Conservation (phyloP, 1,140 invertebrate species). For the Macrostomum lignano region DNA sequence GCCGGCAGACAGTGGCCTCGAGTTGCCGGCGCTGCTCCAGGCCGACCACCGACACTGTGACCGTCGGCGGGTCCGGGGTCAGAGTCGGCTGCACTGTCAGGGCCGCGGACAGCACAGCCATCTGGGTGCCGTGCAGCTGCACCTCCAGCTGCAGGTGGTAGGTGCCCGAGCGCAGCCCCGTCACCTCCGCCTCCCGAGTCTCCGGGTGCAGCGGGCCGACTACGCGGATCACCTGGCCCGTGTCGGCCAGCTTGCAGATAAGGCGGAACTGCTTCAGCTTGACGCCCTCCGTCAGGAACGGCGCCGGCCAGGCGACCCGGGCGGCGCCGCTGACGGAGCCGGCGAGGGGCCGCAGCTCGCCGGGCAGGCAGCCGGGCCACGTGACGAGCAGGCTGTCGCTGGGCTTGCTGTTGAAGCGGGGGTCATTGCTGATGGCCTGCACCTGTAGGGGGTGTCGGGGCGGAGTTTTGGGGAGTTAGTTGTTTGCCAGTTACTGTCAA, state of each 20-base stretch:
- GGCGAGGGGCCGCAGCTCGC: conserved; percentile 13
- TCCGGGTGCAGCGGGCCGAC: conserved; percentile 21
- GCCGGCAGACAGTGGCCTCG: conserved; percentile 22
- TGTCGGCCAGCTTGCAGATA: conserved; percentile 17
- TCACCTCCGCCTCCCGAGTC: conserved; percentile 18
- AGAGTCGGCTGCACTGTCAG: conserved; percentile 16
- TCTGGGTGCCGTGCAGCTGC: conserved; percentile 19
- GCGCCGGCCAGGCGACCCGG: conserved; percentile 19
- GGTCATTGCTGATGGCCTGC: conserved; percentile 14
- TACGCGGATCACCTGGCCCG: conserved; percentile 17
- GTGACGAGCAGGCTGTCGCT: conserved; percentile 20
- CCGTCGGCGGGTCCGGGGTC: conserved; percentile 18
- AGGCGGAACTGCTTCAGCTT: conserved; percentile 24
- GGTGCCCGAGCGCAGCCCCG: conserved; percentile 17
- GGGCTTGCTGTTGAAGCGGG: conserved; percentile 17
- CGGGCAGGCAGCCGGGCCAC: conserved; percentile 21
- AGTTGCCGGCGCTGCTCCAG: conserved; percentile 20
- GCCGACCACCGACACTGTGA: conserved; percentile 19
- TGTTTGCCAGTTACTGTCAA: no score
- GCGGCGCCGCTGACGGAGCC: conserved; percentile 17
- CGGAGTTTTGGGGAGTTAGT: neutral
- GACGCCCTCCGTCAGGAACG: conserved; percentile 19
- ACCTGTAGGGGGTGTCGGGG: neutral
- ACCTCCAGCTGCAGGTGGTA: conserved; percentile 20
- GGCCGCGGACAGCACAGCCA: conserved; percentile 16